Conservation (phyloP, 2,888 invertebrate species). For the Cephonodes hylas region DNA sequence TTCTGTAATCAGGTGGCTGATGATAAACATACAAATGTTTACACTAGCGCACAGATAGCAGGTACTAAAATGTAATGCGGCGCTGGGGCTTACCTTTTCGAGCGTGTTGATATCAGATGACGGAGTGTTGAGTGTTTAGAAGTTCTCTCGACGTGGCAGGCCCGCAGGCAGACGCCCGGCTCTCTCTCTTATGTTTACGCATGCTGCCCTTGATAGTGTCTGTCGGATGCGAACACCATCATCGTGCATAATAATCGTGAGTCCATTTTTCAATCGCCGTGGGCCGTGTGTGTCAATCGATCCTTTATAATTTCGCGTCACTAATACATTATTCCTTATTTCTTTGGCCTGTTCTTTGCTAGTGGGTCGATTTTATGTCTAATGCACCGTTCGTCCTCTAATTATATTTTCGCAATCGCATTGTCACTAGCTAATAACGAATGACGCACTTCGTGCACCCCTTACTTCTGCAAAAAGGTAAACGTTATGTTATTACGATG, state of each 20-base stretch:
- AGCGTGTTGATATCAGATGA: conserved; percentile 68
- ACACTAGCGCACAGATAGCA: conserved; percentile 3
- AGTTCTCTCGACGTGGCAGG: conserved; percentile 66
- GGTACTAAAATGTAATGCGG: not conserved
- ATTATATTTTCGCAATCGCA: conserved; percentile 71
- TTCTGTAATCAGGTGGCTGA: not conserved
- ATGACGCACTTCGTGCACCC: conserved; percentile 77
- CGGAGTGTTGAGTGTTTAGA: conserved; percentile 55
- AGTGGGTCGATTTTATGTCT: conserved; percentile 55
- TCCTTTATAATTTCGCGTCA: conserved; percentile 65
- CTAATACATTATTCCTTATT: conserved; percentile 71
- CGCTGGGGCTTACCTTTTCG: conserved; percentile 46
- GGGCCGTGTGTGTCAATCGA: conserved; percentile 76
- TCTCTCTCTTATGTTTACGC: conserved; percentile 78
- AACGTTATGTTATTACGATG: conserved; percentile 43
- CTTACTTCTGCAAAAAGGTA: conserved; percentile 68
- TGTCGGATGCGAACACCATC: conserved; percentile 70
- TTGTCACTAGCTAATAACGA: conserved; percentile 73
- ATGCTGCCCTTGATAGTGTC: conserved; percentile 71
- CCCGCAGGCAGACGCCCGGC: conserved; percentile 75
- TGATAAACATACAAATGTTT: conserved; percentile 1
- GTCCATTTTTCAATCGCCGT: conserved; percentile 78
- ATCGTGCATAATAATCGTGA: conserved; percentile 69
- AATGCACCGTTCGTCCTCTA: conserved; percentile 61
- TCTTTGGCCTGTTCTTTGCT: conserved; percentile 79